Conservation (phyloP, 2,888 invertebrate species). For the Noctua fimbriata region DNA sequence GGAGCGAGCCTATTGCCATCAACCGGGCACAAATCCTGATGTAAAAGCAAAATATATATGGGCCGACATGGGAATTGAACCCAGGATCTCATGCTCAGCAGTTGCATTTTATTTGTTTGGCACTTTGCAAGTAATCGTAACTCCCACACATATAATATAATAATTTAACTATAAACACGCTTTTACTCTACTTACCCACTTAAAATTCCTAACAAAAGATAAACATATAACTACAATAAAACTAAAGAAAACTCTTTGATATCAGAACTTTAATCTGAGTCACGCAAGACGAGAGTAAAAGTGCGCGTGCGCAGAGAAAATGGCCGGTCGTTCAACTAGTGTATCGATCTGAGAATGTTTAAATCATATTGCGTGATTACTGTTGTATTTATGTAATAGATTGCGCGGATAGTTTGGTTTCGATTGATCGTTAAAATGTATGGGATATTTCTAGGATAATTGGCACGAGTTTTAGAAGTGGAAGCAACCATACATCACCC, state of each 20-base stretch:
- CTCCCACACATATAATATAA: neutral
- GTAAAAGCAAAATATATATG: neutral
- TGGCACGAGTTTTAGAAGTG: too few relatives aligned
- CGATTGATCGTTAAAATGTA: neutral
- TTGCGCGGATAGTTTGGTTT: conserved; percentile 28
- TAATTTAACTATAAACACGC: neutral
- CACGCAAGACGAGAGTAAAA: conserved; percentile 70
- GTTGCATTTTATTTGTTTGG: neutral
- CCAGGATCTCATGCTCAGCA: neutral
- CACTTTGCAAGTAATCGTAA: neutral
- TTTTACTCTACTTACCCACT: conserved; percentile 25
- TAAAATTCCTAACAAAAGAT: conserved; percentile 50
- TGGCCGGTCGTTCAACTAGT: conserved; percentile 70
- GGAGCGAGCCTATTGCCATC: too few relatives aligned
- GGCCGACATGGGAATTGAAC: neutral
- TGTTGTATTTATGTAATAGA: conserved; percentile 52
- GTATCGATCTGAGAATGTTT: conserved; percentile 65
- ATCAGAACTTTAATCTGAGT: conserved; percentile 48
- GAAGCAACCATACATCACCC: too few relatives aligned
- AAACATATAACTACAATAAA: conserved; percentile 36
- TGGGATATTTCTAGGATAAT: neutral
- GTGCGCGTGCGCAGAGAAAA: conserved; percentile 71
- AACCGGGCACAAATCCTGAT: too few relatives aligned
- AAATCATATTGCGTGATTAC: conserved; percentile 63
- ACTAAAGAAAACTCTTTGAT: conserved; percentile 41